A percentile compares a stretch with the other conserved stretches of the same genome.
These are phyloP conservation scores for Trachops cirrhosus DNA, from an alignment of 2,797 vertebrate species.

Conservation along the genomic window DNA sequence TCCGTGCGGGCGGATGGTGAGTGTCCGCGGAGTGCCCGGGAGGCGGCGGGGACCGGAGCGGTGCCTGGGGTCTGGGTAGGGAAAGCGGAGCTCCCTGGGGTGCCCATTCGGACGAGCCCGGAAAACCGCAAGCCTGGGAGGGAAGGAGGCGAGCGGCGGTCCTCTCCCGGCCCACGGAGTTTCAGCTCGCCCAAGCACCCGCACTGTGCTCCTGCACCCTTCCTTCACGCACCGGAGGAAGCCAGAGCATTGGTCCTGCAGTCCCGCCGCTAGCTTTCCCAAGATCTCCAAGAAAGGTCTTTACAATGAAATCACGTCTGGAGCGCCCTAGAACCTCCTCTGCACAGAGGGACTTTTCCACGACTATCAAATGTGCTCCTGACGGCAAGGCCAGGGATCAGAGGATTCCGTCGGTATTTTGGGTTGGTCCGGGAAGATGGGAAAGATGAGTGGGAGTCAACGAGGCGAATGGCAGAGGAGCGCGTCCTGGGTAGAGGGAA, in stretches of 20 bases:
- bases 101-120: not conserved
- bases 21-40: slow-evolving; percentile 62
- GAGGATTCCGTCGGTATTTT: not conserved
- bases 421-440: not conserved
- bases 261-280: not conserved
- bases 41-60: slow-evolving; percentile 45
- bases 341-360: not conserved
- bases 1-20: slow-evolving; percentile 87
- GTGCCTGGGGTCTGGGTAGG: slow-evolving; percentile 2
- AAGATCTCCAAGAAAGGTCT: not conserved
- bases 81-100: not conserved
- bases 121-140: not conserved
- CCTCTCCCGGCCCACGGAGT: not conserved
- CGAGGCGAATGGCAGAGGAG: not conserved
- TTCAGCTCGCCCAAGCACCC: not conserved
- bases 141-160: not conserved
- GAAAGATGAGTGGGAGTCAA: not conserved
- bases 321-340: not conserved
- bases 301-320: not conserved
- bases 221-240: not conserved
- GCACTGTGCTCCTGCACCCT: too few relatives aligned
- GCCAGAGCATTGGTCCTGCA: not conserved
- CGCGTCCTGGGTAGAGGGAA: not conserved
- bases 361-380: not conserved
- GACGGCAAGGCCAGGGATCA: not conserved